Evolutionary conservation across 2,888 invertebrate species (phyloP).

Genomic region (Nemotelus nigrinus): DNA sequence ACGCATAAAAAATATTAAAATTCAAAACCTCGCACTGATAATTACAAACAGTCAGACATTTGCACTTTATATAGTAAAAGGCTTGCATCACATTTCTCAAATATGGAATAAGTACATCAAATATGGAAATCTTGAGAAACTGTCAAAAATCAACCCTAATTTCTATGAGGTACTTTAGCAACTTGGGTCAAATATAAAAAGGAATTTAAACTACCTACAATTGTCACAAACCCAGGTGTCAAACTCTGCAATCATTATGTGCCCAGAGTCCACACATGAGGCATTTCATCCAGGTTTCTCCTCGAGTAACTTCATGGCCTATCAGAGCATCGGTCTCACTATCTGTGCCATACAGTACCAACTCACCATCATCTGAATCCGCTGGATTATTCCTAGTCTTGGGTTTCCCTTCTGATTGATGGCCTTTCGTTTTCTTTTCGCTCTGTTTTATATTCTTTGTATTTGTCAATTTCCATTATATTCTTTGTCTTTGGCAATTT

Average conservation of each 20-base stretch:
- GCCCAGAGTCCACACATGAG: conserved; percentile 14
- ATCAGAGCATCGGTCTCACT: neutral
- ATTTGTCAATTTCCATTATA: neutral
- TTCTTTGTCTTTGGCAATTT: neutral
- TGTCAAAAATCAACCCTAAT: neutral
- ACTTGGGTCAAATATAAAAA: neutral
- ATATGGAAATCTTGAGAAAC: too few species aligned
- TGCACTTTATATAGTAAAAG: too few species aligned
- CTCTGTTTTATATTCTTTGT: neutral
- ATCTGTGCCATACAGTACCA: neutral
- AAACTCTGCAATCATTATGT: conserved; percentile 6
- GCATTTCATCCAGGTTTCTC: conserved; percentile 11
- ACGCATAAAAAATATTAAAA: too few species aligned
- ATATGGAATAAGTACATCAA: too few species aligned
- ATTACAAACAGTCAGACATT: too few species aligned
- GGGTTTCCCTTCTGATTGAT: too few species aligned
- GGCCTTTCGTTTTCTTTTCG: neutral
- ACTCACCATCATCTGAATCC: neutral
- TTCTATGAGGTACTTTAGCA: too few species aligned
- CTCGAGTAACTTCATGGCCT: neutral
- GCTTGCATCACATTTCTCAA: too few species aligned
- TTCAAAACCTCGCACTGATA: too few species aligned
- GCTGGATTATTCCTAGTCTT: neutral
- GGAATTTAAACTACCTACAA: neutral
- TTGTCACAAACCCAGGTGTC: neutral